Evolutionary conservation across 2,888 invertebrate genomes (phyloP).

Genomic region (Acrobasis suavella): DNA sequence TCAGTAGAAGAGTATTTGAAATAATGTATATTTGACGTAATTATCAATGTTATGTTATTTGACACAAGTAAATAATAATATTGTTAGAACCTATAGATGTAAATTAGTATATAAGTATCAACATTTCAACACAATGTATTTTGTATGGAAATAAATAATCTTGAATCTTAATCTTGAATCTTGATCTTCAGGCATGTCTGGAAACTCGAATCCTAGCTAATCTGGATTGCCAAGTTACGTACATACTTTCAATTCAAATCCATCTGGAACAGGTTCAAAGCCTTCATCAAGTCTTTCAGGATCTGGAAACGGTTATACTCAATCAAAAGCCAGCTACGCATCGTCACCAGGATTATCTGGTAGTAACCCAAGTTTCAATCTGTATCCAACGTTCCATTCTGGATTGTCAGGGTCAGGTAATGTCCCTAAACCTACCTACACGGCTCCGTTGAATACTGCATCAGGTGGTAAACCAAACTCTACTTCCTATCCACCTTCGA

Average conservation of each 20-base stretch:
- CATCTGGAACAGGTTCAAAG: not conserved
- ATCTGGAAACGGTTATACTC: conserved; percentile 23
- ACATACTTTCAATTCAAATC: not conserved
- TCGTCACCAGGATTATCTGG: conserved; percentile 37
- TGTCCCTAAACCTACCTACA: not conserved
- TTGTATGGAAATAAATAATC: too few relatives aligned
- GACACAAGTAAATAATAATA: too few relatives aligned
- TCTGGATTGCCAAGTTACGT: not conserved
- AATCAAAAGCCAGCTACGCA: conserved; percentile 31
- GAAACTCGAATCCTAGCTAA: not conserved
- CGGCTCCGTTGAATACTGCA: not conserved
- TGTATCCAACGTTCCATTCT: conserved; percentile 34
- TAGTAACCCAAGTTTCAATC: conserved; percentile 23
- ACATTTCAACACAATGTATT: too few relatives aligned
- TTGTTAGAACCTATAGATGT: too few relatives aligned
- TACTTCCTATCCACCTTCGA: conserved; percentile 26
- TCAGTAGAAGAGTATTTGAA: too few relatives aligned
- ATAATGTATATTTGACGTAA: too few relatives aligned
- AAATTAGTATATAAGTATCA: too few relatives aligned
- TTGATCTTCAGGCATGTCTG: not conserved
- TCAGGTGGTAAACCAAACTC: conserved; percentile 31
- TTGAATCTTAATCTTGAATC: too few relatives aligned
- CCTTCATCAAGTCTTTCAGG: conserved; percentile 33
- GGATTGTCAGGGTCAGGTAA: conserved; percentile 37
- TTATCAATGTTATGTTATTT: too few relatives aligned